These are phyloP conservation scores for Ypsolopha sequella DNA, from an alignment of 2,888 invertebrate species.

Conservation along the genomic window DNA sequence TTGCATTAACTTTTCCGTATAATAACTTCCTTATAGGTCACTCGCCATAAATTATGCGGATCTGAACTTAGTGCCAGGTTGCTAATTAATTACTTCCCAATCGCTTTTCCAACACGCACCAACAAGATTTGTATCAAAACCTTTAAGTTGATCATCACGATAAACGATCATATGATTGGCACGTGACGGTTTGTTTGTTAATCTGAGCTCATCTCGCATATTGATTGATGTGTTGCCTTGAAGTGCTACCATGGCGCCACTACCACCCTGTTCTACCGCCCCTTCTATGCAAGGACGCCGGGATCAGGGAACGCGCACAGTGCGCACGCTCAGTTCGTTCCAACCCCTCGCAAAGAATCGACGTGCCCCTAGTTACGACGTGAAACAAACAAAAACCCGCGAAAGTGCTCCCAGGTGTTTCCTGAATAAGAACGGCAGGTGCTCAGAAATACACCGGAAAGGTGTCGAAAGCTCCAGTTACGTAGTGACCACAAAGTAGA, in stretches of 20 bases:
- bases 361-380: not conserved
- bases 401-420: slow-evolving; percentile 30
- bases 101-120: too few relatives aligned
- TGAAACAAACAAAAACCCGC: slow-evolving; percentile 17
- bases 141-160: too few relatives aligned
- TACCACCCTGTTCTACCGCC: slow-evolving; percentile 61
- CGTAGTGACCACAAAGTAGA: slow-evolving; percentile 33
- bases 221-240: slow-evolving; percentile 64
- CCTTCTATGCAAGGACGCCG: slow-evolving; percentile 62
- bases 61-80: too few relatives aligned
- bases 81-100: too few relatives aligned
- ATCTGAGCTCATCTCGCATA: slow-evolving; percentile 54
- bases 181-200: not conserved
- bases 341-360: slow-evolving; percentile 20
- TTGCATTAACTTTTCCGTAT: slow-evolving; percentile 22
- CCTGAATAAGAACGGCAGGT: slow-evolving; percentile 24
- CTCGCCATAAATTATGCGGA: too few relatives aligned
- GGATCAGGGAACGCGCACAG: slow-evolving; percentile 48
- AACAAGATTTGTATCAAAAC: too few relatives aligned
- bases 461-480: slow-evolving; percentile 37
- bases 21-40: slow-evolving; percentile 2
- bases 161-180: not conserved
- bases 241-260: slow-evolving; percentile 39
- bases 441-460: slow-evolving; percentile 38
- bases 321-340: slow-evolving; percentile 63